Evolutionary conservation across 1,140 invertebrate species (phyloP), one percentile per base, ranked within the genome.

Genomic region (Lucilia sericata): DNA sequence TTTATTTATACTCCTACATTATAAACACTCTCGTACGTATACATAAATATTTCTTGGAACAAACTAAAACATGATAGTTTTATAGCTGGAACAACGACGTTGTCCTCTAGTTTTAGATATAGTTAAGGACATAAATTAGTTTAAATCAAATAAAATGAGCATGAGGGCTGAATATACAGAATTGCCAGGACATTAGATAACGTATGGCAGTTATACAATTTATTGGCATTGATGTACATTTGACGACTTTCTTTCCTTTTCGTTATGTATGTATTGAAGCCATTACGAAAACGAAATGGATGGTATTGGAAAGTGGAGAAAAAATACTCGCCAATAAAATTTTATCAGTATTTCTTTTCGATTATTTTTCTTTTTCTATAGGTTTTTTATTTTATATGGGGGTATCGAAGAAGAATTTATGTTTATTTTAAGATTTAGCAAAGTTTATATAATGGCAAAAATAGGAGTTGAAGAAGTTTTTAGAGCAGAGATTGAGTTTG

Each of bases 141-240:
- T 84, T 84, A 86, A 84, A 86, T 86, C 85, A 85, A 83, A 84
- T 84, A 85, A 86, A 86, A 84, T 85, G 85, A 85, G 85, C 82
- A 80, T 85, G 85, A 83, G 84, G 76, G 76, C 42, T 80, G 42
- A 78, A 19, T 42, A 78, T 47, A 80, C 76, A 49, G 82, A 84
- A 86, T 86, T 83, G 85, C 74, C 85, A 83, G 82, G 84, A 84
- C 84, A 86, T 86, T 83, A 86, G 85, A 86, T 86, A 86, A 86
- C 82, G 55, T 34, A 80, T 49, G 76, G 42, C 76, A 80, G 76
- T 21, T 49, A 14, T n/a, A 82, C 82, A 85, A 86, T 86, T 86
- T 86, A 86, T 86, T 86, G 85, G 84, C 84, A 86, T 86, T 86
- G 85, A 86, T 86, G 76, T 75, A 76, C 74, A 42, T 76, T 85